A percentile compares a stretch with the other conserved stretches of the same genome.
phyloP scores from a whole-genome alignment of 2,797 vertebrate species.

The Oreonectes daqikongensis region DNA sequence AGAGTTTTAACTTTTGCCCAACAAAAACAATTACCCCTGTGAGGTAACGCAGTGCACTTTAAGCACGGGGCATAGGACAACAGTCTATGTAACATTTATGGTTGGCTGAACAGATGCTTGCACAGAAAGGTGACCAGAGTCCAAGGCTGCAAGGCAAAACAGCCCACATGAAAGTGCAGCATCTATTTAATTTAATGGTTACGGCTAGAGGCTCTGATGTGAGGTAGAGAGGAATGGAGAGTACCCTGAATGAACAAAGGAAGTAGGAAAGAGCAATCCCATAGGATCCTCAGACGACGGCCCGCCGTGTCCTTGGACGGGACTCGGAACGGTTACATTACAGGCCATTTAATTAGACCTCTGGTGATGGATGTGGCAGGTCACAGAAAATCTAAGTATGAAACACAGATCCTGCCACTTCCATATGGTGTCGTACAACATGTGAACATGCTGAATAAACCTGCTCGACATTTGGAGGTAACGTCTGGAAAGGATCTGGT shows the following conservation, averaged over 20 bases:
- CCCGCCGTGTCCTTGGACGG: constrained; percentile 33
- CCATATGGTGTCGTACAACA: constrained; percentile 23
- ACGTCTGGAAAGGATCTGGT: not conserved
- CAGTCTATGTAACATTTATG: constrained; percentile 42
- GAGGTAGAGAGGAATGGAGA: constrained; percentile 24
- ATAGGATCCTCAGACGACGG: constrained; percentile 4
- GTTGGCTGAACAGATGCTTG: constrained; percentile 46
- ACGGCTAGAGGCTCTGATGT: constrained; percentile 29
- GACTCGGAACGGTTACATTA: constrained; percentile 27
- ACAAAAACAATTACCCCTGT: constrained; percentile 24
- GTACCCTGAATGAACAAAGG: constrained; percentile 40
- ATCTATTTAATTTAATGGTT: constrained; percentile 48
- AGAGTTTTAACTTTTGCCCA: constrained; percentile 19
- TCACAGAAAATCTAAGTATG: not conserved
- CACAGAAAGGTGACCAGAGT: constrained; percentile 46
- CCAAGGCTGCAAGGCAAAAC: constrained; percentile 40
- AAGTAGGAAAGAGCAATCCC: constrained; percentile 36
- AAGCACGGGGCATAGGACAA: constrained; percentile 4
- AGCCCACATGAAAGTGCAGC: constrained; percentile 37
- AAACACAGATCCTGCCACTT: constrained; percentile 23
- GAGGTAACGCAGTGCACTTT: constrained; percentile 12
- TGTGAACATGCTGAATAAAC: not conserved
- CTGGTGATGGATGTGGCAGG: constrained; percentile 9
- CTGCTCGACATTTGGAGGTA: not conserved
- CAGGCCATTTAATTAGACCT: constrained; percentile 27